phyloP scores from a whole-genome alignment of 2,113 vertebrate genomes.

The Heptranchias perlo region DNA sequence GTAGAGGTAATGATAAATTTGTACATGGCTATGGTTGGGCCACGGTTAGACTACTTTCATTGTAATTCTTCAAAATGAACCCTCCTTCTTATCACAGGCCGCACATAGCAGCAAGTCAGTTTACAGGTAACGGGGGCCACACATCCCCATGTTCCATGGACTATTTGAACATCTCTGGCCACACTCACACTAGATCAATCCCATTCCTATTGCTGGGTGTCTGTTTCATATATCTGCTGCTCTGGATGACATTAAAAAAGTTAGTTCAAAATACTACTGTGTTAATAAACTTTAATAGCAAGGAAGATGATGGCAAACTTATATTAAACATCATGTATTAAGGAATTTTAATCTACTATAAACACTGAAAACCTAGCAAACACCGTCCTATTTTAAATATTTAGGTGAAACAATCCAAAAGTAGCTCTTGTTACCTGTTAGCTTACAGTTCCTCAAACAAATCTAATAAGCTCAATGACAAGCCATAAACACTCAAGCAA shows the following conservation, averaged over 20 bases:
- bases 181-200: not conserved
- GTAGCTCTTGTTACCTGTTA: not conserved
- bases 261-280: not conserved
- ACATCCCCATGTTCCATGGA: not conserved
- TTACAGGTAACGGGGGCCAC: not conserved
- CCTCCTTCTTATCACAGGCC: not conserved
- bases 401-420: not conserved
- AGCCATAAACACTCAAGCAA: not conserved
- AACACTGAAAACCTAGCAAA: not conserved
- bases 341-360: not conserved
- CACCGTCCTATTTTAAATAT: not conserved
- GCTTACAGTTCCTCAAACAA: not conserved
- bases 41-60: not conserved
- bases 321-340: not conserved
- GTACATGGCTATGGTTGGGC: not conserved
- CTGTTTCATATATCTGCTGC: not conserved
- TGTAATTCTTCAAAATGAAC: not conserved
- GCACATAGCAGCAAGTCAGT: not conserved
- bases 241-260: not conserved
- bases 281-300: not conserved
- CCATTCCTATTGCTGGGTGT: not conserved
- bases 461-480: not conserved
- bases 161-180: not conserved
- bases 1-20: not conserved
- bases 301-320: not conserved